Base-by-base conservation (phyloP, 2,113 vertebrate genomes). In the Ctenomys sociabilis region DNA sequence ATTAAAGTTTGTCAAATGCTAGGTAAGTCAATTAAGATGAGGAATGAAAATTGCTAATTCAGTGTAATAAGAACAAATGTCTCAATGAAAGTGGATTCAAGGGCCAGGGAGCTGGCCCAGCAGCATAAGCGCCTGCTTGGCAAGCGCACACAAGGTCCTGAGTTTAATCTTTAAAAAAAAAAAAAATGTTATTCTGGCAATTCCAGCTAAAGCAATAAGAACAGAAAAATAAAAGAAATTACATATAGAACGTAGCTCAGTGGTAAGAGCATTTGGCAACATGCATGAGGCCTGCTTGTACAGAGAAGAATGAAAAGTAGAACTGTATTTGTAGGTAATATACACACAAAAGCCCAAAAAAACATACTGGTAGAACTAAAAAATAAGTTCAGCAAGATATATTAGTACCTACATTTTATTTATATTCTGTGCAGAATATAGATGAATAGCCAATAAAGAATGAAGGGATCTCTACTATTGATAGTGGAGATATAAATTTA, bases 301-400 rank as follows among this genome's bases (percentile, higher is more conserved):
- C n/a, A 43, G 0, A 24, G 21, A 64, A 45, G 0, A n/a, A 37
- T 26, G 52, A 12, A 37, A 90, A 85, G n/a, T 61, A 66, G 82
- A 73, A 85, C 40, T 81, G 11, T 91, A 49, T 93, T 93, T 66
- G 10, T 54, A 91, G 24, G 45, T 82, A n/a, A 82, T n/a, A 10
- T 59, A 75, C 26, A 72, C n/a, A 70, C 35, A 21, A 75, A 52
- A 70, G 63, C 70, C 68, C 28, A 57, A 54, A n/a, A n/a, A 28
- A 92, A 85, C 24, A 61, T 88, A 87, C n/a, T 90, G 43, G 45
- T 64, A 90, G 54, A 88, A 80, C 5, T 78, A 93, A 72, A 78
- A 45, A 75, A 75, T 43, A 45, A 49, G 37, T 86, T 87, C 43
- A 85, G 14, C 30, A 85, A 35, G 10, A 40, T 21, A 45, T 35